Conservation (phyloP, 2,797 vertebrate genomes). For the Simalia tracyae region DNA sequence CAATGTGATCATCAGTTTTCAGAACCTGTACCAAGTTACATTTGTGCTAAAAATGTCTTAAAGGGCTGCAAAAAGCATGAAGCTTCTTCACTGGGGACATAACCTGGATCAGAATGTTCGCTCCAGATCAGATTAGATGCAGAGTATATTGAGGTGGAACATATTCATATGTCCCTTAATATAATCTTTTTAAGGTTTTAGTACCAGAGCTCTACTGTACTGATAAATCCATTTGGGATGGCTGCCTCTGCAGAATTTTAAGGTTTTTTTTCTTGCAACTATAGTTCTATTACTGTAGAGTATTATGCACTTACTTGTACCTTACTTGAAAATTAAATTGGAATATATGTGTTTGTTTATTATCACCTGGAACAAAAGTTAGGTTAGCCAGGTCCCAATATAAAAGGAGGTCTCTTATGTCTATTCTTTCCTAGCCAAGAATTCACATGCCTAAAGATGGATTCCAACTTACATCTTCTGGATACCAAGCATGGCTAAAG, state of each 20-base stretch:
- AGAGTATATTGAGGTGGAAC: not conserved
- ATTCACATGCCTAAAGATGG: constrained; percentile 75
- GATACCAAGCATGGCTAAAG: constrained; percentile 76
- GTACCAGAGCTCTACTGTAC: not conserved
- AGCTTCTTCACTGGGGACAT: not conserved
- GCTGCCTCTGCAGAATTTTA: not conserved
- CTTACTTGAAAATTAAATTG: constrained; percentile 39
- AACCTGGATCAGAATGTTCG: not conserved
- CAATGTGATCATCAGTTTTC: not conserved
- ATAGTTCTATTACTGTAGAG: not conserved
- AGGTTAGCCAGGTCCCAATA: constrained; percentile 70
- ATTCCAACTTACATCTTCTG: constrained; percentile 73
- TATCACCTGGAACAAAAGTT: constrained; percentile 58
- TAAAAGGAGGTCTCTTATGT: constrained; percentile 74
- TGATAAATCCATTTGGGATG: not conserved
- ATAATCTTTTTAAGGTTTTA: not conserved
- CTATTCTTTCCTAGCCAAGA: constrained; percentile 74
- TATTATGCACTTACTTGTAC: constrained; percentile 21
- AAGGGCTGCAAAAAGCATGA: not conserved
- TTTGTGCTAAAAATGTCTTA: not conserved
- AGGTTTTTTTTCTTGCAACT: not conserved
- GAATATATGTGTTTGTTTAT: constrained; percentile 41
- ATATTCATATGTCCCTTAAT: not conserved
- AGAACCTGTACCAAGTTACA: not conserved
- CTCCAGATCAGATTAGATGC: not conserved